Evolutionary conservation across 2,113 vertebrate genomes (phyloP).

Genomic region (Ptychochromis oligacanthus): DNA sequence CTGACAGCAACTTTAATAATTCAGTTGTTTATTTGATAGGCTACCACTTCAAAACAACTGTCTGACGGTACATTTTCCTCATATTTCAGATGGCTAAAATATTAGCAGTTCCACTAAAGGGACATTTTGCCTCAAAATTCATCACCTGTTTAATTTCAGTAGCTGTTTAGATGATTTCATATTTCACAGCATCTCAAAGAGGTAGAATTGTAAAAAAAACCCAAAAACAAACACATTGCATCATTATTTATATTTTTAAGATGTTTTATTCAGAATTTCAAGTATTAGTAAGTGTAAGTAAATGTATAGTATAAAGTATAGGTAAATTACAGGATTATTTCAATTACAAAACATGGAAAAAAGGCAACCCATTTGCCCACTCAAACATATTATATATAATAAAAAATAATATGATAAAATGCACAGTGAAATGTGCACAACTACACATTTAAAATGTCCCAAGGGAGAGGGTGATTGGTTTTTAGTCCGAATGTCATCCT

Average conservation of each 20-base stretch:
- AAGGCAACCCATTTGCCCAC: neutral
- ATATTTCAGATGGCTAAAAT: neutral
- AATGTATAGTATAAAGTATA: neutral
- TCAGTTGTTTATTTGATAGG: neutral
- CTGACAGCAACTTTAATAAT: constrained; percentile 1
- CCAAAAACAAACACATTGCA: neutral
- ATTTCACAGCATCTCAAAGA: neutral
- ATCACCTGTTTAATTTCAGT: neutral
- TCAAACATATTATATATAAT: neutral
- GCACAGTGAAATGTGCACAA: neutral
- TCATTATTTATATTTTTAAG: neutral
- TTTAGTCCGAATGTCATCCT: neutral
- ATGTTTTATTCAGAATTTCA: neutral
- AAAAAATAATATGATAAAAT: neutral
- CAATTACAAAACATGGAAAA: neutral
- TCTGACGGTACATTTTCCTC: neutral
- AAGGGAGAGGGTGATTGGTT: neutral
- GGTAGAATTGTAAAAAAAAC: neutral
- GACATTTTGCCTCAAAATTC: neutral
- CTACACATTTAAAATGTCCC: neutral
- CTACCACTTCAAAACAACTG: neutral
- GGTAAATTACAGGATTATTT: neutral
- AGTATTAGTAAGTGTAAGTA: neutral
- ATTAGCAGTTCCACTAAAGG: neutral
- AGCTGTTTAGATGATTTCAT: neutral